A percentile compares a stretch with the other conserved stretches of the same genome.
phyloP scores from a whole-genome alignment of 2,888 invertebrate species.

The Brachyptera putata region DNA sequence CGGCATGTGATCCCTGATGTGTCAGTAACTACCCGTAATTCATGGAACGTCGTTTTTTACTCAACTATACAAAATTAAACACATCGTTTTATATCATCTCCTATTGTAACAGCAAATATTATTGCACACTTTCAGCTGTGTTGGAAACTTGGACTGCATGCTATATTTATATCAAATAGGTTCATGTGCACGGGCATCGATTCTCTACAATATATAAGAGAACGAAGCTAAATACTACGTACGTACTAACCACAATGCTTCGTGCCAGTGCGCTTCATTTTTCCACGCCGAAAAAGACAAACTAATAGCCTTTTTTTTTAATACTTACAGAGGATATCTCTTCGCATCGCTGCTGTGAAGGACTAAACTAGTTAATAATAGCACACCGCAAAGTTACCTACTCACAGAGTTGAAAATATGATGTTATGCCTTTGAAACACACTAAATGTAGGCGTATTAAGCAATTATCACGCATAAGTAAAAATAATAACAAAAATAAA shows the following conservation, averaged over 20 bases:
- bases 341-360: conserved; percentile 3
- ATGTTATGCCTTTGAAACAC: conserved; percentile 6
- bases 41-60: no score
- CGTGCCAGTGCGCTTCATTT: neutral
- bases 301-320: neutral
- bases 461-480: conserved; percentile 6
- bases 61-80: no score
- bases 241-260: no score
- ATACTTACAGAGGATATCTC: conserved; percentile 7
- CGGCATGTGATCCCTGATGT: no score
- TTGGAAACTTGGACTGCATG: no score
- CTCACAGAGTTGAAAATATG: neutral
- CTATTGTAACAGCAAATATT: no score
- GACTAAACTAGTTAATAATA: no score
- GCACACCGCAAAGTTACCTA: neutral
- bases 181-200: no score
- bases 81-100: no score
- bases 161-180: no score
- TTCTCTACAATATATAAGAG: neutral
- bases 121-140: no score
- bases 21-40: no score
- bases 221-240: neutral
- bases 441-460: conserved; percentile 3
- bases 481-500: neutral
- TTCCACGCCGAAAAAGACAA: neutral